Conservation (phyloP, 2,113 vertebrate genomes). For the Anoura caudifer region DNA sequence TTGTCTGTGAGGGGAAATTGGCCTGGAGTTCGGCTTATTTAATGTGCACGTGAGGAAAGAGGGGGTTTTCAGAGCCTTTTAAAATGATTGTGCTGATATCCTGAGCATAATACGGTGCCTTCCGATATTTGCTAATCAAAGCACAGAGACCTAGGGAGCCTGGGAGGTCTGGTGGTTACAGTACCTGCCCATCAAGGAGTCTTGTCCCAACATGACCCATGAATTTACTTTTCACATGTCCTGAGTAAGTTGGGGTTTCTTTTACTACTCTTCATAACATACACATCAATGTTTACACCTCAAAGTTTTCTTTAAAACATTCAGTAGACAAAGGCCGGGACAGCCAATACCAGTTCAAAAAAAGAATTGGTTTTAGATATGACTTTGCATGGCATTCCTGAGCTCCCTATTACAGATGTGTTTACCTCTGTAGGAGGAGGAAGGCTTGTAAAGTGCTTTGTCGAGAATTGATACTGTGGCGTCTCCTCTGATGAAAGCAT, state of each 20-base stretch:
- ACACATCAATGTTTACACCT: not conserved
- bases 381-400: not conserved
- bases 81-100: conserved; percentile 31
- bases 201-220: not conserved
- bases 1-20: not conserved
- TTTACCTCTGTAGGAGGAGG: not conserved
- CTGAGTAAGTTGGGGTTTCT: not conserved
- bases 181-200: not conserved
- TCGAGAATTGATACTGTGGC: not conserved
- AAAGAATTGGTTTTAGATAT: not conserved
- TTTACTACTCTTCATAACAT: not conserved
- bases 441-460: not conserved
- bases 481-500: not conserved
- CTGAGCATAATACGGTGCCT: conserved; percentile 47
- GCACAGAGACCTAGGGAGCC: not conserved
- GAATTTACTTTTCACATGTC: not conserved
- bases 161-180: too few species aligned
- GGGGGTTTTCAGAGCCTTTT: conserved; percentile 56
- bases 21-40: conserved; percentile 40
- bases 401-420: not conserved
- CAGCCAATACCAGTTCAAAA: not conserved
- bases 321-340: not conserved
- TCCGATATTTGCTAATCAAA: conserved; percentile 31
- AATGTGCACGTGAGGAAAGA: conserved; percentile 1
- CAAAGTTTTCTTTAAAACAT: not conserved